These are phyloP conservation scores for Pseudococcus jackbeardsleyi DNA, from an alignment of 2,888 invertebrate species.

Conservation along the genomic window DNA sequence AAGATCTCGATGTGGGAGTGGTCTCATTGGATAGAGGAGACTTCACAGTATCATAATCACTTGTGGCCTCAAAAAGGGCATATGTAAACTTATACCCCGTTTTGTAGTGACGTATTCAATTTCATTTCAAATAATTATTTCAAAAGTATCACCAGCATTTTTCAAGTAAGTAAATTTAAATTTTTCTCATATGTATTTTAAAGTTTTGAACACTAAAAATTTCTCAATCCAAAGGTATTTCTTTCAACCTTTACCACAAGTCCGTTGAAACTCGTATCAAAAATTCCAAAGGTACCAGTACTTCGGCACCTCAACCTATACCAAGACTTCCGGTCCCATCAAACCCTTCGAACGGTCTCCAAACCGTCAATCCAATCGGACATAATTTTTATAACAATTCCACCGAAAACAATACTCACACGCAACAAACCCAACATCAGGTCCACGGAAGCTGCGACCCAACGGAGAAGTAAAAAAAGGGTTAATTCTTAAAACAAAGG, in stretches of 20 bases:
- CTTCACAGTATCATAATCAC: too few species aligned
- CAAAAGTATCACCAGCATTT: too few species aligned
- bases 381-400: slow-evolving; percentile 2
- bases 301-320: neutral
- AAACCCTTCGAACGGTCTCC: neutral
- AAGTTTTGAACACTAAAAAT: too few species aligned
- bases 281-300: neutral
- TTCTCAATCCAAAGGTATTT: too few species aligned
- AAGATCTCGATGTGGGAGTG: too few species aligned
- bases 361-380: neutral
- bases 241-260: neutral
- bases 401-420: neutral
- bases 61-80: too few species aligned
- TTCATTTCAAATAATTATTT: too few species aligned
- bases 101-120: too few species aligned
- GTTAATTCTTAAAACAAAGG: neutral
- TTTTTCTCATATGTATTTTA: too few species aligned
- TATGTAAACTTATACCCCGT: too few species aligned
- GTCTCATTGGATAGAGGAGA: too few species aligned
- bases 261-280: neutral
- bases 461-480: neutral
- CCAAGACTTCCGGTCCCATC: neutral
- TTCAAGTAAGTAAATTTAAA: too few species aligned
- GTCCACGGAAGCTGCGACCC: neutral
- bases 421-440: neutral